Percentiles rank a stretch among this genome's conserved stretches.
These are phyloP conservation scores for Vireo altiloquus DNA, from an alignment of 2,113 vertebrate genomes.

Conservation along the genomic window DNA sequence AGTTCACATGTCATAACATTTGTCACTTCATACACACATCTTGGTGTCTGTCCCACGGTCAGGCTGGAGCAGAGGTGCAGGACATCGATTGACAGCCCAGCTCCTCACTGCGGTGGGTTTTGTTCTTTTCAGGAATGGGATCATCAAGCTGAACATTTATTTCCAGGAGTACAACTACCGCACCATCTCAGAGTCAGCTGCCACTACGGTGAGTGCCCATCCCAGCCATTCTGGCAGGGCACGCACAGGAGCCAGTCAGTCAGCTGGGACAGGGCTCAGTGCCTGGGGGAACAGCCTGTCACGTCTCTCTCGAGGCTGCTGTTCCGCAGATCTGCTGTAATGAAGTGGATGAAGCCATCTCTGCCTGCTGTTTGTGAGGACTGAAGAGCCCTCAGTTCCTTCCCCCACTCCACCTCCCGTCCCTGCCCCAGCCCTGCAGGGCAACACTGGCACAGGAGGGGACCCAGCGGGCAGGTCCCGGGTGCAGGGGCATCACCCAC, in stretches of 20 bases:
- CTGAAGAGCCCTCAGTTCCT: background rate
- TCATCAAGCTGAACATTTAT: constrained; percentile 81
- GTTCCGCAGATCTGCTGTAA: background rate
- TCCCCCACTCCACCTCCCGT: background rate
- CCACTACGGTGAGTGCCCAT: constrained; percentile 71
- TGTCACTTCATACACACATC: background rate
- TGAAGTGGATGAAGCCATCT: background rate
- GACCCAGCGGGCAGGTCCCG: fast-evolving
- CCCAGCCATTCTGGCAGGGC: background rate
- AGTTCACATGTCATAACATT: background rate
- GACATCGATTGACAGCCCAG: fast-evolving
- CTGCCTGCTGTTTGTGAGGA: background rate
- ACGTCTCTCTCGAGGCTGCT: fast-evolving
- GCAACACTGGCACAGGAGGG: background rate
- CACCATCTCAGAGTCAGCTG: constrained; percentile 69
- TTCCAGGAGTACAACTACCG: constrained; percentile 84
- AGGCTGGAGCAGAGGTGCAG: background rate
- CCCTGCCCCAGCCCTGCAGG: background rate
- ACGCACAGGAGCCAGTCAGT: background rate
- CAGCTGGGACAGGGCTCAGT: background rate
- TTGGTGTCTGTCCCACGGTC: fast-evolving
- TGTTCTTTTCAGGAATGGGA: constrained; percentile 59
- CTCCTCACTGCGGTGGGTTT: background rate
- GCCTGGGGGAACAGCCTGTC: background rate
- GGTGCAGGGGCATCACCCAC: background rate